Conservation (phyloP, 2,888 invertebrate genomes). For the Theretra japonica region DNA sequence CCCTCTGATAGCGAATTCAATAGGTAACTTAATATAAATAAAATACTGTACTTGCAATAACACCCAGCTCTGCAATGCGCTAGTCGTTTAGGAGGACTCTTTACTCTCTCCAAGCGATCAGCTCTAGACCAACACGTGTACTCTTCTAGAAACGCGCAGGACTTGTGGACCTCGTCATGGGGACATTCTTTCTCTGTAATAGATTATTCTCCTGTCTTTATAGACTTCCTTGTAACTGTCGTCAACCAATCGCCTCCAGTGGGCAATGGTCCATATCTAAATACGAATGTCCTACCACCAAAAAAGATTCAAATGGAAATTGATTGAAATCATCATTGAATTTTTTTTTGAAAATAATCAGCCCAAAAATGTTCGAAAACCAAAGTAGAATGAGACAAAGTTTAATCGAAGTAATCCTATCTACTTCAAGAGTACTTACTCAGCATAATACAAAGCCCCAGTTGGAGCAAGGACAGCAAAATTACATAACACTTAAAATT, state of each 20-base stretch:
- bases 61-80: slow-evolving; percentile 66
- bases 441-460: neutral
- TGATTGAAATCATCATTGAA: too few species aligned
- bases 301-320: too few species aligned
- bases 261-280: too few species aligned
- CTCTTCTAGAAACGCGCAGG: slow-evolving; percentile 66
- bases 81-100: slow-evolving; percentile 49
- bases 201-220: neutral
- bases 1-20: too few species aligned
- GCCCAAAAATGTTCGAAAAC: neutral
- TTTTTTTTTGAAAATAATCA: too few species aligned
- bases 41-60: slow-evolving; percentile 65
- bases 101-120: slow-evolving; percentile 50
- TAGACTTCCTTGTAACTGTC: neutral
- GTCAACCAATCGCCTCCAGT: too few species aligned
- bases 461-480: neutral
- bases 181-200: slow-evolving; percentile 64
- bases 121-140: slow-evolving; percentile 64
- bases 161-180: slow-evolving; percentile 58
- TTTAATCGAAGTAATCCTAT: neutral
- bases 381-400: neutral
- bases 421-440: neutral
- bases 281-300: too few species aligned
- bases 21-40: too few species aligned
- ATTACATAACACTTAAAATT: neutral